These are phyloP conservation scores for Rhagoletis zephyria DNA, from an alignment of 1,140 invertebrate species.

Conservation along the genomic window DNA sequence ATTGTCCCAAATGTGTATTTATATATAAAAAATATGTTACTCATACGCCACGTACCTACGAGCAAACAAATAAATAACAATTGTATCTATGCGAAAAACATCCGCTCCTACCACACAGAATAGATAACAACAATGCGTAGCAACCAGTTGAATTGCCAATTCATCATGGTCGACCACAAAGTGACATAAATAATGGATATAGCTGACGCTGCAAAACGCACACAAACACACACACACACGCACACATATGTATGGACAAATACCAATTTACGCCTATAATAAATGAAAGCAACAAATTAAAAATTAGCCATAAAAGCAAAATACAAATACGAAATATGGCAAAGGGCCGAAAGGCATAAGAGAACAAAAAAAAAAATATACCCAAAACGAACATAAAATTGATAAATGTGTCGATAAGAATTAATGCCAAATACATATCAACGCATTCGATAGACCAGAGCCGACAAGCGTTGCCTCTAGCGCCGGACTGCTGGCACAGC, in stretches of 20 bases:
- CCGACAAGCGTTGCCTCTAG: background rate
- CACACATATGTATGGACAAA: background rate
- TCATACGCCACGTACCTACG: no score
- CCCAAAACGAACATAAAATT: slow-evolving; percentile 44
- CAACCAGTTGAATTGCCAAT: slow-evolving; percentile 49
- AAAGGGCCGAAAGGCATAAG: background rate
- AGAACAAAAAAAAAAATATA: background rate
- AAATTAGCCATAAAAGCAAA: slow-evolving; percentile 38
- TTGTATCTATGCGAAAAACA: no score
- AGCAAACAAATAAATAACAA: no score
- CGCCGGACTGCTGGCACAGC: background rate
- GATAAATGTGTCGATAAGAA: slow-evolving; percentile 42
- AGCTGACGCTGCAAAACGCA: background rate
- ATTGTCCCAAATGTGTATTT: no score
- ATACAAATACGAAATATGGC: slow-evolving; percentile 3
- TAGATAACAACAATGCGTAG: background rate
- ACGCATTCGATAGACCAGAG: background rate
- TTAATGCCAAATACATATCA: slow-evolving; percentile 30
- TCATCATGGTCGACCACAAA: slow-evolving; percentile 6
- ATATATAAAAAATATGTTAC: no score
- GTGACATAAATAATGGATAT: slow-evolving; percentile 16
- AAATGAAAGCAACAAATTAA: slow-evolving; percentile 39
- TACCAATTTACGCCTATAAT: background rate
- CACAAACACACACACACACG: background rate
- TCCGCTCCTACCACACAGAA: no score